phyloP scores from a whole-genome alignment of 2,888 invertebrate species.

The Brachyptera risi region DNA sequence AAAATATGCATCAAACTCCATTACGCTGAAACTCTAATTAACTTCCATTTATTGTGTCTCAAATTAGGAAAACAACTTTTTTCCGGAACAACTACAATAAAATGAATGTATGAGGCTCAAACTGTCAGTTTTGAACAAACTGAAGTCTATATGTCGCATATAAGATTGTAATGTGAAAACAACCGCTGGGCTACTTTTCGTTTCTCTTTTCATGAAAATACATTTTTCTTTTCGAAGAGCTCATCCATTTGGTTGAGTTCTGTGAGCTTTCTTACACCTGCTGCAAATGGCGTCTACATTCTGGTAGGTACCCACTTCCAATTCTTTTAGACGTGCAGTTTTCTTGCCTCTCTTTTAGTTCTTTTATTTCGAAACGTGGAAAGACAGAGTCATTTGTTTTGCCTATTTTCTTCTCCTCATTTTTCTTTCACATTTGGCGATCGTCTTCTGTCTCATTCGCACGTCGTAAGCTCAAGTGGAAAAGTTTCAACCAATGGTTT shows the following conservation, averaged over 20 bases:
- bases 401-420: conserved; percentile 29
- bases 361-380: conserved; percentile 10
- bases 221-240: conserved; percentile 23
- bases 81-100: too few species aligned
- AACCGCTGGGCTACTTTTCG: not conserved
- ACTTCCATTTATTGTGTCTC: too few species aligned
- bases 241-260: conserved; percentile 26
- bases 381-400: conserved; percentile 30
- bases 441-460: conserved; percentile 24
- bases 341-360: not conserved
- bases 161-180: not conserved
- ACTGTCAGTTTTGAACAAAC: too few species aligned
- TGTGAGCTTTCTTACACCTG: conserved; percentile 22
- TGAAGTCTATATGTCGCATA: not conserved
- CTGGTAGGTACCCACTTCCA: not conserved
- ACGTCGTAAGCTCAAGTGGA: conserved; percentile 29
- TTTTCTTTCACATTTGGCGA: conserved; percentile 30
- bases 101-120: too few species aligned
- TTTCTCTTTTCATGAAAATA: not conserved
- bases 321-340: not conserved
- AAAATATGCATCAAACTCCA: too few species aligned
- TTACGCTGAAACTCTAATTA: too few species aligned
- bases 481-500: conserved; percentile 26
- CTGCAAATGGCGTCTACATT: conserved; percentile 19
- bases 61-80: too few species aligned